phyloP scores from a whole-genome alignment of 2,797 vertebrate genomes.

The Thunnus albacares region DNA sequence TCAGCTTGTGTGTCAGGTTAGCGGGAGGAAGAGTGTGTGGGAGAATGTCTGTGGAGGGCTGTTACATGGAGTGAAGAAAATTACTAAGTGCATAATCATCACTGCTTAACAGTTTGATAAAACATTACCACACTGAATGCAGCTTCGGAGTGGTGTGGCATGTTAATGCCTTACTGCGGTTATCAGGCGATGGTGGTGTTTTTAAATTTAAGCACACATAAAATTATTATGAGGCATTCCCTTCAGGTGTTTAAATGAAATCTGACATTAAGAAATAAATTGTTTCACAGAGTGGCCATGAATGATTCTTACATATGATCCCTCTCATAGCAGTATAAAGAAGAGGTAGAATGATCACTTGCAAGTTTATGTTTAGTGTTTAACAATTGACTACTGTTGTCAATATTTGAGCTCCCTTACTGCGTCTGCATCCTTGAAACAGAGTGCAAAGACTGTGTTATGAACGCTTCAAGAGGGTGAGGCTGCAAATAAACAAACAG shows the following conservation, averaged over 20 bases:
- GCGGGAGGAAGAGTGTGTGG: constrained; percentile 62
- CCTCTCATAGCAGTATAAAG: neutral
- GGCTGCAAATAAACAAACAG: constrained; percentile 53
- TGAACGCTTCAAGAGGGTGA: constrained; percentile 27
- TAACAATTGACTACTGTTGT: constrained; percentile 36
- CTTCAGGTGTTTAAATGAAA: constrained; percentile 26
- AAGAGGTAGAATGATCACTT: constrained; percentile 22
- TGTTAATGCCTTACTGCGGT: constrained; percentile 31
- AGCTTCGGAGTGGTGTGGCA: constrained; percentile 30
- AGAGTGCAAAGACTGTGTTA: constrained; percentile 22
- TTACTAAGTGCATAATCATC: constrained; percentile 64
- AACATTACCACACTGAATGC: constrained; percentile 35
- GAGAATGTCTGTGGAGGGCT: constrained; percentile 63
- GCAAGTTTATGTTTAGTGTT: constrained; percentile 35
- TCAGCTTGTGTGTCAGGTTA: constrained; percentile 54
- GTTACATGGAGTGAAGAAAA: constrained; percentile 56
- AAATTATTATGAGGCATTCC: constrained; percentile 26
- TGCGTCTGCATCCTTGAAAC: constrained; percentile 41
- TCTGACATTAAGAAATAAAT: neutral
- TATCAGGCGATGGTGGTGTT: neutral
- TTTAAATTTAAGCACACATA: neutral
- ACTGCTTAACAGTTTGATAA: constrained; percentile 54
- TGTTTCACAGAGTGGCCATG: neutral
- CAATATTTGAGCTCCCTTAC: constrained; percentile 58
- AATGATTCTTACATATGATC: neutral